Evolutionary conservation across 2,113 vertebrate species (phyloP).

Genomic region (Cololabis saira): DNA sequence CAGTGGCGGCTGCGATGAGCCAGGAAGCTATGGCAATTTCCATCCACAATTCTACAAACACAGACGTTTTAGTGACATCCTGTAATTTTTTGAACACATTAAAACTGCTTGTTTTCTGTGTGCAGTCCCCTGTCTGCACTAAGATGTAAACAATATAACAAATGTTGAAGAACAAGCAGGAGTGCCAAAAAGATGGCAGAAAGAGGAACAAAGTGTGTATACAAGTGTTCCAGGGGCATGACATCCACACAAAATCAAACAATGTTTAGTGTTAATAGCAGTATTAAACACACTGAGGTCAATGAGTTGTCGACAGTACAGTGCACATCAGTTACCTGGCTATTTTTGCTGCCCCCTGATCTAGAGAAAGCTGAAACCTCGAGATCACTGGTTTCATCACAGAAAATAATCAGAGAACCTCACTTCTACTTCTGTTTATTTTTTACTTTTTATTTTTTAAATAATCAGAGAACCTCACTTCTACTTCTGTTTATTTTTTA

Average conservation of each 20-base stretch:
- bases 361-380: slow-evolving; percentile 56
- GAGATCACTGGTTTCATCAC: slow-evolving; percentile 63
- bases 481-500: too few relatives aligned
- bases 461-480: too few relatives aligned
- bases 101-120: slow-evolving; percentile 50
- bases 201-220: slow-evolving; percentile 45
- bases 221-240: slow-evolving; percentile 50
- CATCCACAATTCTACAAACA: slow-evolving; percentile 39
- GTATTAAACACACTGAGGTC: slow-evolving; percentile 77
- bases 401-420: slow-evolving; percentile 63
- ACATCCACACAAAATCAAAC: slow-evolving; percentile 67
- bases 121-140: slow-evolving; percentile 47
- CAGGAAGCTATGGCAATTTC: slow-evolving; percentile 42
- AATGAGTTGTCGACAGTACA: slow-evolving; percentile 66
- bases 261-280: slow-evolving; percentile 72
- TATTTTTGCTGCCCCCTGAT: slow-evolving; percentile 67
- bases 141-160: slow-evolving; percentile 65
- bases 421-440: slow-evolving; percentile 41
- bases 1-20: slow-evolving; percentile 34
- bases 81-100: slow-evolving; percentile 8
- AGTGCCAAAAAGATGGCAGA: slow-evolving; percentile 35
- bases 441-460: too few relatives aligned
- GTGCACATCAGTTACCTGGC: slow-evolving; percentile 50
- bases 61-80: slow-evolving; percentile 61
- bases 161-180: slow-evolving; percentile 56